phyloP scores from a whole-genome alignment of 2,888 invertebrate species.

The Oxystoma pomonae region DNA sequence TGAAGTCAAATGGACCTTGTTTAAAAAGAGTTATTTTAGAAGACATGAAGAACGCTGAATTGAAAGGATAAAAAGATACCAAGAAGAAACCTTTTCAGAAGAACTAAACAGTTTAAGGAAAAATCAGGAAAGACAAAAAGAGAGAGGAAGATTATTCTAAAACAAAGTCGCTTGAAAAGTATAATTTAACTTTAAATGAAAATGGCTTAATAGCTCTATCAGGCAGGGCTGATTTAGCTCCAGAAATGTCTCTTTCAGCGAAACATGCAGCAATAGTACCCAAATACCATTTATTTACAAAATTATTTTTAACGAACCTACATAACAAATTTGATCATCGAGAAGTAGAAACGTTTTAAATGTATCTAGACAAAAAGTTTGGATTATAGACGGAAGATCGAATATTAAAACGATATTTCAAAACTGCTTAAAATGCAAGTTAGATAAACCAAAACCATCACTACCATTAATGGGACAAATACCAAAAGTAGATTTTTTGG shows the following conservation, averaged over 20 bases:
- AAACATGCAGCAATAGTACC: neutral
- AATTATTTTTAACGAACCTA: neutral
- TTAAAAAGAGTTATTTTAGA: too few relatives aligned
- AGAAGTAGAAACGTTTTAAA: constrained; percentile 11
- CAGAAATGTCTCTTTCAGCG: neutral
- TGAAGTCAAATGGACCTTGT: too few relatives aligned
- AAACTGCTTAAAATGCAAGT: neutral
- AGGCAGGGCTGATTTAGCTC: neutral
- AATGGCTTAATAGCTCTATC: neutral
- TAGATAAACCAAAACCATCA: constrained; percentile 1
- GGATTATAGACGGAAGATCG: neutral
- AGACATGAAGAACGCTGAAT: too few relatives aligned
- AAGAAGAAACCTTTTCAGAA: too few relatives aligned
- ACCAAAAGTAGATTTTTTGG: constrained; percentile 2
- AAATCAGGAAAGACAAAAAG: too few relatives aligned
- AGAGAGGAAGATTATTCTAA: too few relatives aligned
- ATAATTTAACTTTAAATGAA: neutral
- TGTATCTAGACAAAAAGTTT: constrained; percentile 6
- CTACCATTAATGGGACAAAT: constrained; percentile 13
- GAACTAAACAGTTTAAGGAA: too few relatives aligned
- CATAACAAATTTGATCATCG: neutral
- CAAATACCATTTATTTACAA: neutral
- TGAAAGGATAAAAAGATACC: too few relatives aligned
- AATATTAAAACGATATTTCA: neutral
- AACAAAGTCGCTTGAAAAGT: neutral